Evolutionary conservation across 2,797 vertebrate genomes (phyloP).

Genomic region (Scarus forsteni): DNA sequence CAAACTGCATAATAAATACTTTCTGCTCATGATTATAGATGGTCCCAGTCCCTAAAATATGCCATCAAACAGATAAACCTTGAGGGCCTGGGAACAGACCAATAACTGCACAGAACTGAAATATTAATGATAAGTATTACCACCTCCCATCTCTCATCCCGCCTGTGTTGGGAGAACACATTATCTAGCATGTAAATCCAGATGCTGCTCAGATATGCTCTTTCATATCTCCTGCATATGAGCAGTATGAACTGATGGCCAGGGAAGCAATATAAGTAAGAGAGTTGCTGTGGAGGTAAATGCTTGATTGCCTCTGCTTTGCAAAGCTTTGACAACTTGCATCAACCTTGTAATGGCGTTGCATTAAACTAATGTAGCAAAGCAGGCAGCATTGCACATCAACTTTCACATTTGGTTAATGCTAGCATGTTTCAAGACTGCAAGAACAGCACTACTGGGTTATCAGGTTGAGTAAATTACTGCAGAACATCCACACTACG

Average conservation of each 20-base stretch:
- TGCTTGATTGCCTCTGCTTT: constrained; percentile 34
- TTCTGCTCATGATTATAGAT: constrained; percentile 30
- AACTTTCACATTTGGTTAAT: constrained; percentile 21
- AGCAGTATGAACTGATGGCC: constrained; percentile 27
- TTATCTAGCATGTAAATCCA: constrained; percentile 60
- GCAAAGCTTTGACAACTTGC: constrained; percentile 29
- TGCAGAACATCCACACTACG: neutral
- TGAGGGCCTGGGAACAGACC: constrained; percentile 17
- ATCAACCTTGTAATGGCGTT: constrained; percentile 23
- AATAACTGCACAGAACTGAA: constrained; percentile 54
- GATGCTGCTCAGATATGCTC: constrained; percentile 58
- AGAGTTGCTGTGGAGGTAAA: constrained; percentile 35
- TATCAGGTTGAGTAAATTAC: constrained; percentile 4
- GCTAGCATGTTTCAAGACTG: constrained; percentile 6
- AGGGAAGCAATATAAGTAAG: constrained; percentile 11
- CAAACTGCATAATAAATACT: constrained; percentile 42
- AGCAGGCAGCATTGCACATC: constrained; percentile 10
- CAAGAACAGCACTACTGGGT: neutral
- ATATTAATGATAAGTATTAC: constrained; percentile 62
- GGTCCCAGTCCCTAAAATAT: constrained; percentile 46
- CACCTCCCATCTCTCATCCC: constrained; percentile 39
- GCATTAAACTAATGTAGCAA: constrained; percentile 2
- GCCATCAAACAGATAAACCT: constrained; percentile 55
- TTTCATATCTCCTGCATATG: constrained; percentile 32
- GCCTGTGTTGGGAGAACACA: constrained; percentile 50